These are phyloP conservation scores for Polietes domitor DNA, from an alignment of 2,888 invertebrate genomes.

Conservation along the genomic window DNA sequence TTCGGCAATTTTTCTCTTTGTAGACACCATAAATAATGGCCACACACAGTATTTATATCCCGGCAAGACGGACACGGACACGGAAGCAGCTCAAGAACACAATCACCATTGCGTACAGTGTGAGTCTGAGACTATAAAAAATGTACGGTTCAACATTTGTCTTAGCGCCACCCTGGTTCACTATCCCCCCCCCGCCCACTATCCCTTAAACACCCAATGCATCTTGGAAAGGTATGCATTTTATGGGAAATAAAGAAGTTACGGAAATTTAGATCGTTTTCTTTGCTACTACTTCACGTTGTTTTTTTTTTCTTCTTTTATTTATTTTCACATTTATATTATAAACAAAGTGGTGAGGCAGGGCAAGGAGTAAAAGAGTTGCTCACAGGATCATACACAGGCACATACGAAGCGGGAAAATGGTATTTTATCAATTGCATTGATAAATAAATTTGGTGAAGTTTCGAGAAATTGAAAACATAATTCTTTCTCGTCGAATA, in stretches of 20 bases:
- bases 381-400: background rate
- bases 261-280: slow-evolving; percentile 55
- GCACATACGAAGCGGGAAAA: background rate
- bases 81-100: background rate
- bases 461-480: slow-evolving; percentile 33
- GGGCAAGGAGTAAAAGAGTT: background rate
- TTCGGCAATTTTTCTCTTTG: slow-evolving; percentile 45
- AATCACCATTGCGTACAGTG: slow-evolving; percentile 5
- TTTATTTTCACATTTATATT: slow-evolving; percentile 35
- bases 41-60: background rate
- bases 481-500: slow-evolving; percentile 3
- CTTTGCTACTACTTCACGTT: background rate
- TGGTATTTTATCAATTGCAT: slow-evolving; percentile 7
- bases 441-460: slow-evolving; percentile 37
- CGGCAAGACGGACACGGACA: background rate
- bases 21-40: slow-evolving; percentile 62
- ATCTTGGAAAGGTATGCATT: background rate
- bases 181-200: background rate
- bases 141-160: slow-evolving; percentile 3
- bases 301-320: background rate
- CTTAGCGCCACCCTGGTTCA: slow-evolving; percentile 11
- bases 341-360: background rate
- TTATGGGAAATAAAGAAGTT: slow-evolving; percentile 43
- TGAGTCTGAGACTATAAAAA: background rate
- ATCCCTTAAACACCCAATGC: too few relatives aligned